phyloP scores from a whole-genome alignment of 2,113 vertebrate species.

The Sakesphorus luctuosus region DNA sequence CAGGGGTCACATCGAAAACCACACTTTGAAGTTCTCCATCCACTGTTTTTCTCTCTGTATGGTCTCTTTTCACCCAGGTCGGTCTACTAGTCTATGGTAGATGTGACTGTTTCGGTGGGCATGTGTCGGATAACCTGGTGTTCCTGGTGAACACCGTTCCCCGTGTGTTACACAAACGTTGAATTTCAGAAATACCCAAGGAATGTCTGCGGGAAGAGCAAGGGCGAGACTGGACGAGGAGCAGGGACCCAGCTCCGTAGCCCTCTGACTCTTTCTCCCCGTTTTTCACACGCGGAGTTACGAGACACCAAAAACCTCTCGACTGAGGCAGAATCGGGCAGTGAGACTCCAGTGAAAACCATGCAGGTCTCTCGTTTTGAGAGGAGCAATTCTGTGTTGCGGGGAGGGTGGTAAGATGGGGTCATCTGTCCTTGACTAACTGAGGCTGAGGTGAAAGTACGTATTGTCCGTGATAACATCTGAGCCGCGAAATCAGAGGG shows the following conservation, averaged over 20 bases:
- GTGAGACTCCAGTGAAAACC: neutral
- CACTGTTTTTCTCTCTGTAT: neutral
- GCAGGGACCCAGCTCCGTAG: neutral
- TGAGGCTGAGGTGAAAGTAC: slow-evolving; percentile 2
- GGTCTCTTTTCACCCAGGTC: neutral
- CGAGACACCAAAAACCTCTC: neutral
- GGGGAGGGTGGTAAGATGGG: neutral
- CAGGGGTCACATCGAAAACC: neutral
- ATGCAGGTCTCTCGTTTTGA: neutral
- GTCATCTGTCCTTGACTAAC: neutral
- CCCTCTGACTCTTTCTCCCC: neutral
- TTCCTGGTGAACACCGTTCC: neutral
- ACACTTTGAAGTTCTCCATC: neutral
- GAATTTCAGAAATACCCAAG: neutral
- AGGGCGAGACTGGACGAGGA: neutral
- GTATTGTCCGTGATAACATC: slow-evolving; percentile 6
- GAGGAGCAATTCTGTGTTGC: neutral
- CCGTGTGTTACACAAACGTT: accelerated
- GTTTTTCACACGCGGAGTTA: accelerated
- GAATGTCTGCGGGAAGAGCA: neutral
- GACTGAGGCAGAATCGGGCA: neutral
- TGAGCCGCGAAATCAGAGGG: neutral
- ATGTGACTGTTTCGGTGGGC: neutral
- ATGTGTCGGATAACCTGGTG: neutral
- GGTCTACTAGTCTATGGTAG: neutral